Evolutionary conservation across 2,113 vertebrate species (phyloP), one percentile per base, ranked within the genome.

Genomic region (Colossoma macropomum): DNA sequence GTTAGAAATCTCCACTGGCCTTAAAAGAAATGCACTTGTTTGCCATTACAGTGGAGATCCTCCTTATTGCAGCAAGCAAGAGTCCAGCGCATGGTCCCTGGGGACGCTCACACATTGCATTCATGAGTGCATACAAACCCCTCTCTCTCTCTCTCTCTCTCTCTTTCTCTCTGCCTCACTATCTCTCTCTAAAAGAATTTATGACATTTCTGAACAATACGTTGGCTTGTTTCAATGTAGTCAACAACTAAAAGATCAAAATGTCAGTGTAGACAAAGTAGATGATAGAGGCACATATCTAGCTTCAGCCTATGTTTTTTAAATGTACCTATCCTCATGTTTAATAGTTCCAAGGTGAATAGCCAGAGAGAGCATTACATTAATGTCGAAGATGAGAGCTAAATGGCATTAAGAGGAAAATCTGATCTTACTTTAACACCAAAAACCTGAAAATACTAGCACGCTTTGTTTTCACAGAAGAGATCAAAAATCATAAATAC

Each of bases 1-100:
- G 94, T 94, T 93, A 95, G 92, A 93, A 95, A 93, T 94, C 92
- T 94, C 92, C 88, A 91, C 89, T 94, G 93, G 92, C 94, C 92
- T 93, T 93, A 92, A 94, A 95, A 91, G 92, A 92, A 93, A 93
- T 90, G 91, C 90, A 92, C 91, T 93, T 89, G 92, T 93, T 93
- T 93, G 90, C 91, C 89, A 91, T 94, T 94, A 94, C 89, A 90
- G 93, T 93, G 90, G 85, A 92, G 85, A 81, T 89, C 85, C 86
- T 87, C 88, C 86, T 88, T 89, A 88, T 52, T 84, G 50, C 63
- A 62, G 76, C 65, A 74, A 60, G 87, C 91, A 87, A 60, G 74
- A 70, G 41, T 90, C 88, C 89, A 79, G 88, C 81, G 87, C 25
- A 86, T 84, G 76, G 75, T 91, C 92, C 90, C 89, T 0, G 10